These are phyloP conservation scores for Euleptes europaea DNA, from an alignment of 2,113 vertebrate species.

Conservation along the genomic window DNA sequence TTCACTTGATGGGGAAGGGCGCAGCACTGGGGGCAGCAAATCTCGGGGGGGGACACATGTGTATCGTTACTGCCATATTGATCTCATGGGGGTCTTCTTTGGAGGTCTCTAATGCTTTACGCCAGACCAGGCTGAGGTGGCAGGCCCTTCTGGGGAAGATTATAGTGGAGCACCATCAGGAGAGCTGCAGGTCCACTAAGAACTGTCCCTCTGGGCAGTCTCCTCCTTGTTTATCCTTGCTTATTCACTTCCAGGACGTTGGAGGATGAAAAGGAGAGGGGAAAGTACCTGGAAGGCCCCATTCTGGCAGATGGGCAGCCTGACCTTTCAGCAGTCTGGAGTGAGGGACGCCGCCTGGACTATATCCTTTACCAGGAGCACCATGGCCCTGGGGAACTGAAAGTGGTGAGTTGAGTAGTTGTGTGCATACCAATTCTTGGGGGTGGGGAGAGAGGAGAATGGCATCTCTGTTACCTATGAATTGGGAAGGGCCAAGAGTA, in stretches of 20 bases:
- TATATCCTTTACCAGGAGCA: conserved; percentile 78
- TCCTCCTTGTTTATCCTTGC: background rate
- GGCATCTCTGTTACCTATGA: background rate
- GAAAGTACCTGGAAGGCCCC: conserved; percentile 72
- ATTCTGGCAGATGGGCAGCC: conserved; percentile 25
- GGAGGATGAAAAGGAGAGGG: conserved; percentile 72
- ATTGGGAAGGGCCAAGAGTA: background rate
- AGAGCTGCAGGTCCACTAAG: too few species aligned
- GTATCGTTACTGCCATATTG: too few species aligned
- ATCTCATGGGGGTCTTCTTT: too few species aligned
- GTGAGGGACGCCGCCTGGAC: conserved; percentile 80
- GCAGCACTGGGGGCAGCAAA: too few species aligned
- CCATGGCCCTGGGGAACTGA: conserved; percentile 39
- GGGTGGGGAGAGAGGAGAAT: background rate
- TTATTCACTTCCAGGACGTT: conserved; percentile 72
- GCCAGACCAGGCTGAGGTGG: too few species aligned
- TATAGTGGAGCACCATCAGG: background rate
- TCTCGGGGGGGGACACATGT: too few species aligned
- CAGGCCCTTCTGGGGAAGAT: too few species aligned
- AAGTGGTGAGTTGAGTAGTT: conserved; percentile 21
- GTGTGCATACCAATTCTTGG: too few species aligned
- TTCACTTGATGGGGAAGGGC: too few species aligned
- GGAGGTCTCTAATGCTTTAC: too few species aligned
- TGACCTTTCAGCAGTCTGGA: conserved; percentile 54
- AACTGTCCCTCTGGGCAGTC: too few species aligned